Percentiles rank a stretch among this genome's conserved stretches.
Evolutionary conservation across 2,113 vertebrate species (phyloP).

Genomic region (Forbesichthys agassizii): DNA sequence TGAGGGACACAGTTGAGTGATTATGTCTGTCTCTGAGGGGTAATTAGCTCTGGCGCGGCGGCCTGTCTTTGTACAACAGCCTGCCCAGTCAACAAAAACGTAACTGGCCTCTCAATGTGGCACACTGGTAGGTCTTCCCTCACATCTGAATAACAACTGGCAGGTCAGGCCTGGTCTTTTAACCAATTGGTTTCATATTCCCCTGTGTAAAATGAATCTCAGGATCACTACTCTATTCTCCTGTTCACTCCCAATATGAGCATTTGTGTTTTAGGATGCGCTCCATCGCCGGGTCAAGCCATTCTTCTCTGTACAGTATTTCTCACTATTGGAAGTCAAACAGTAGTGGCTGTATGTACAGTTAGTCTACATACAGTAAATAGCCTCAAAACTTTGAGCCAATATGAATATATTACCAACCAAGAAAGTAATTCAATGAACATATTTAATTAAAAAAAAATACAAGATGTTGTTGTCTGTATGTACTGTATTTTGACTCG

Average conservation of each 20-base stretch:
- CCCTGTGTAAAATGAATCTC: slow-evolving; percentile 8
- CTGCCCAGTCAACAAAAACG: slow-evolving; percentile 42
- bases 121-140: slow-evolving; percentile 33
- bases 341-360: too few species aligned
- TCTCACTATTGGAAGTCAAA: too few species aligned
- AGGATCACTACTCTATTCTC: background rate
- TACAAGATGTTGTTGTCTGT: background rate
- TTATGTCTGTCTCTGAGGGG: slow-evolving; percentile 62
- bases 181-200: slow-evolving; percentile 10
- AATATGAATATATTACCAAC: too few species aligned
- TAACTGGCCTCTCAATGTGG: slow-evolving; percentile 18
- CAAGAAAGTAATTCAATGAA: too few species aligned
- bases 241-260: too few species aligned
- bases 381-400: too few species aligned
- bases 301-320: too few species aligned
- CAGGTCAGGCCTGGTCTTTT: slow-evolving; percentile 7
- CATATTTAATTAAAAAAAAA: too few species aligned
- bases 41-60: slow-evolving; percentile 61
- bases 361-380: too few species aligned
- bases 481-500: background rate
- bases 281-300: too few species aligned
- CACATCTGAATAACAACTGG: slow-evolving; percentile 30
- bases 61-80: slow-evolving; percentile 51
- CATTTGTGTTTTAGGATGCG: too few species aligned
- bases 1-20: slow-evolving; percentile 56